Evolutionary conservation across 2,888 invertebrate species (phyloP), one percentile per base, ranked within the genome.

Genomic region (Orchesella flavescens): DNA sequence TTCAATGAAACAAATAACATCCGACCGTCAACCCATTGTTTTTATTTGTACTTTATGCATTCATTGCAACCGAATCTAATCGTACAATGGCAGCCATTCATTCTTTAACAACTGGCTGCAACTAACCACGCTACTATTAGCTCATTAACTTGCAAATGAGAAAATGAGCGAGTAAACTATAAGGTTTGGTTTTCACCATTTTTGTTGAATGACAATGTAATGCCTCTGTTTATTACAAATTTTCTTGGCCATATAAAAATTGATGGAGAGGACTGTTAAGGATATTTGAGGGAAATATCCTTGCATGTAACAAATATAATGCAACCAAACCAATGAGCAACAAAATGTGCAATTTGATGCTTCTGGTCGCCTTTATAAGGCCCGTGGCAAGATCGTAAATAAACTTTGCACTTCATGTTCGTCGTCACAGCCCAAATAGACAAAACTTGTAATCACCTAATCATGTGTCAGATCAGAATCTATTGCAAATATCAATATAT

Each of bases 61-160:
- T 68, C 23, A 77, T 68, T 68, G 76, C 76, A 68, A 68, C 57
- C 59, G 68, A 77, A 77, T 46, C 57, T 43, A 73, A 61, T 61
- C 59, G 61, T 46, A 61, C 59, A 15, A 2, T 34, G 34, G 34
- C 44, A 34, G 34, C 5, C 34, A 46, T 9, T 4, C 21, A 72
- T 13, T 57, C 55, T 13, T 3, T 34, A 66, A 19, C 34, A 75
- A 7, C 24, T 63, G 59, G n/a, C 12, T 53, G 63, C 17, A 63
- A 49, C 24, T 49, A 19, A 24, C 19, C 66, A 75, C 49, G 12
- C 65, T 65, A 5, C 34, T 43, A 9, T 44, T 5, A 68, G 44
- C 69, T 72, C 71, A 55, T 79, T 79, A 72, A 72, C 63, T 72
- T 79, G 65, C 49, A 79, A 79, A 71, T 78, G 55, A 71, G 49